Evolutionary conservation across 2,888 invertebrate genomes (phyloP).

Genomic region (Ectemnius lituratus): DNA sequence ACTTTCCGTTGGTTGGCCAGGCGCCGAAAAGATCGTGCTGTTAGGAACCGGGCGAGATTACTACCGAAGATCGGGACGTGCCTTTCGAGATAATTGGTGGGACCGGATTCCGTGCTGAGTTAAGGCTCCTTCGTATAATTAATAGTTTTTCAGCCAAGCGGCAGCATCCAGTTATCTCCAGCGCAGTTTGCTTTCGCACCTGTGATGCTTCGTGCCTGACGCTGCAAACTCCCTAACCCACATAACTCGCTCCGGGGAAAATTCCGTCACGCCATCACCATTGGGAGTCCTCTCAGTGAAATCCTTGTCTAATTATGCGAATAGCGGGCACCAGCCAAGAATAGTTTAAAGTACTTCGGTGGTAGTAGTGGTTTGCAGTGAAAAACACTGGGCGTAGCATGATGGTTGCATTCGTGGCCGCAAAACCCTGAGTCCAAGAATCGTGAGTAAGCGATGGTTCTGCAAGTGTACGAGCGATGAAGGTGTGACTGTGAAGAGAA

Average conservation of each 20-base stretch:
- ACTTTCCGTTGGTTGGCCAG: constrained; percentile 10
- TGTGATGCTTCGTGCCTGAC: background rate
- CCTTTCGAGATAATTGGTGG: constrained; percentile 71
- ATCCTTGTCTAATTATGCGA: too few species aligned
- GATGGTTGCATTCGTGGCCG: background rate
- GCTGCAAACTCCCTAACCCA: background rate
- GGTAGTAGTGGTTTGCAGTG: background rate
- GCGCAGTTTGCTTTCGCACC: background rate
- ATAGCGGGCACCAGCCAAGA: too few species aligned
- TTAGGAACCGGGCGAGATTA: constrained; percentile 11
- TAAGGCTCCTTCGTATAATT: constrained; percentile 67
- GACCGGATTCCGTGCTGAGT: constrained; percentile 71
- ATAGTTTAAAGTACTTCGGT: too few species aligned
- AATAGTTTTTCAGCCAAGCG: constrained; percentile 66
- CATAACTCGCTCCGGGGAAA: background rate
- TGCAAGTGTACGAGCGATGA: background rate
- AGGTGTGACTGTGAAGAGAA: background rate
- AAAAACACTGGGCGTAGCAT: background rate
- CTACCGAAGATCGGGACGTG: constrained; percentile 37
- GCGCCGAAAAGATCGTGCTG: background rate
- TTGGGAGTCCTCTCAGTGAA: background rate
- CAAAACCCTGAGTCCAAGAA: background rate
- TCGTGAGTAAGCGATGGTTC: background rate
- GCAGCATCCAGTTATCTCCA: constrained; percentile 14
- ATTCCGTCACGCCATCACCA: background rate